Base-by-base conservation (phyloP, 2,888 invertebrate genomes). In the Cephalotes varians region DNA sequence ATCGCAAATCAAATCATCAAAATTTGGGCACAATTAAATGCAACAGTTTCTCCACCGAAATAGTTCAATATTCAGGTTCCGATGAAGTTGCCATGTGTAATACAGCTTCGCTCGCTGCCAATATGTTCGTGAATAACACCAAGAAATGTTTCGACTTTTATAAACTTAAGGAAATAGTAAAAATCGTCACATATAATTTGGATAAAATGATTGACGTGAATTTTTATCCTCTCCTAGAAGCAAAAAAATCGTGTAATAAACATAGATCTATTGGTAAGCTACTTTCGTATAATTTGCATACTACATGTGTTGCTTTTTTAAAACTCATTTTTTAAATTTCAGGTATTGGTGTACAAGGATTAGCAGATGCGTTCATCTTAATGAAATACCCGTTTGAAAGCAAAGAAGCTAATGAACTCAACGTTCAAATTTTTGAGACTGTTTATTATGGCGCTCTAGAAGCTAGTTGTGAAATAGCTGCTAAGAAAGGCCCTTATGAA, bases 41-140 rank as follows among this genome's bases (percentile, higher is more conserved):
- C 95, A 98, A 98, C 91, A 99, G 99, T 95, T 95, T 99, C 51
- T 99, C 99, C 94, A 99, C 99, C 0, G 99, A 99, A 96, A 98
- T 99, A 89, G 97, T 99, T 0, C 98, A 99, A 94, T 99, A 99
- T 95, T 98, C 98, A 9, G 96, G 98, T 15, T 95, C 96, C 1
- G 98, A 99, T 95, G 99, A 99, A 96, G 96, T 99, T 56, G 99
- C 99, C 4, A 99, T 99, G 0, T 99, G 99, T 94, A 99, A 99
- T 95, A 96, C 99, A 93, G 99, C 99, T 0, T 99, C 99, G 0
- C 97, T 99, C 91, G 99, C 99, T 1, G 96, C 99, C 3, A 99
- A 98, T 94, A 98, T 98, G 97, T 99, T 97, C 95, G 98, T 99
- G 0, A 96, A 96, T 91, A 95, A 96, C 0, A 95, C 96, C 2